Base-by-base conservation (phyloP, 2,113 vertebrate species). In the Rhynchomys soricoides region DNA sequence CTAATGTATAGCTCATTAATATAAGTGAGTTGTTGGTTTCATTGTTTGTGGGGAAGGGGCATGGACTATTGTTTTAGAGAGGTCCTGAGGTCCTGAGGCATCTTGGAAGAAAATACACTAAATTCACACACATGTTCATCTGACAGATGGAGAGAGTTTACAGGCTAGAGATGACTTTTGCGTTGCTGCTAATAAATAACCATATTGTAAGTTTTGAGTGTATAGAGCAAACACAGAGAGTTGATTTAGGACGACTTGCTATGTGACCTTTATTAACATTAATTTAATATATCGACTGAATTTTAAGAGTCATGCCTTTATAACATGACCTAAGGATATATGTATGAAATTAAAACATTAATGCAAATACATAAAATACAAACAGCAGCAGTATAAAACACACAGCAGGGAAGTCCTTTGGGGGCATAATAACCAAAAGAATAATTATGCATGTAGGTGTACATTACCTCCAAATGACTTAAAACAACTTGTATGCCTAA, bases 261-360 rank as follows among this genome's bases (percentile, higher is more conserved):
- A 66, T 55, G 75, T 94, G 94, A 95, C 88, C 81, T 97, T 96
- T 95, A 95, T 92, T 74, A 87, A 91, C 83, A 95, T 95, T 97
- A 89, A 97, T 96, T 97, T 97, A 97, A 92, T 96, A 90, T 93
- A 96, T 95, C 0, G 55, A 92, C 88, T 5, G 0, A 93, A 93
- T 97, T 97, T 97, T 92, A 82, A 95, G 96, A 97, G 97, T 92
- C 95, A 95, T 97, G 95, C 92, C 96, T 97, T 97, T 95, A 94
- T 89, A 96, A 97, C 92, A 97, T 97, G 55, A 86, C 97, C 95
- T 97, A 89, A 94, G 94, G 95, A 91, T 96, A 48, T 95, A 45
- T 96, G 97, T 91, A 95, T 95, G 97, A 97, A 96, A 97, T 97
- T 96, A 96, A 97, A 98, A 94, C 86, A 92, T 97, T 90, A 97